phyloP scores from a whole-genome alignment of 2,113 vertebrate species.

The Engystomops pustulosus region DNA sequence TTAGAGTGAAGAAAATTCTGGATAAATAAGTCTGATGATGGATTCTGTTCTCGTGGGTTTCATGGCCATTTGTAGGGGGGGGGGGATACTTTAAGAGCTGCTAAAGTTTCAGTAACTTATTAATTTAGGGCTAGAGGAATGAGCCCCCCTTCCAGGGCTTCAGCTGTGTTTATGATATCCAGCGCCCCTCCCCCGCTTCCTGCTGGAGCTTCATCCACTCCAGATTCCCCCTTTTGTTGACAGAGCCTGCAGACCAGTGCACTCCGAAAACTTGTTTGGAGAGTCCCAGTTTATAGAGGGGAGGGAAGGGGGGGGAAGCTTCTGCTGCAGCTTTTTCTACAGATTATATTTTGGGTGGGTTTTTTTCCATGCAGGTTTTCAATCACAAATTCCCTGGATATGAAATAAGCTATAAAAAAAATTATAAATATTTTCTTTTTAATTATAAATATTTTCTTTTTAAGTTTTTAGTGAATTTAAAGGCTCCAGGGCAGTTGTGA shows the following conservation, averaged over 20 bases:
- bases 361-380: background rate
- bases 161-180: slow-evolving; percentile 53
- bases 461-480: background rate
- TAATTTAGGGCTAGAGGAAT: slow-evolving; percentile 40
- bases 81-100: slow-evolving; percentile 15
- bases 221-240: slow-evolving; percentile 50
- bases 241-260: slow-evolving; percentile 39
- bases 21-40: background rate
- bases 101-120: slow-evolving; percentile 23
- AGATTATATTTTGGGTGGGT: background rate
- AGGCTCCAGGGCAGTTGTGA: background rate
- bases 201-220: slow-evolving; percentile 42
- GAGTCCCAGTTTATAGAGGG: background rate
- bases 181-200: slow-evolving; percentile 45
- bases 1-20: no score
- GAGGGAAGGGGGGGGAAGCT: background rate
- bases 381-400: background rate
- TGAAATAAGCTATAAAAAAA: background rate
- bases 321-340: background rate
- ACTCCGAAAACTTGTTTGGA: slow-evolving; percentile 23
- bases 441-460: background rate
- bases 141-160: slow-evolving; percentile 3
- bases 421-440: background rate
- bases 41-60: background rate
- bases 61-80: background rate